These are phyloP conservation scores for Varecia variegata DNA, from an alignment of 2,797 vertebrate species.

Conservation along the genomic window DNA sequence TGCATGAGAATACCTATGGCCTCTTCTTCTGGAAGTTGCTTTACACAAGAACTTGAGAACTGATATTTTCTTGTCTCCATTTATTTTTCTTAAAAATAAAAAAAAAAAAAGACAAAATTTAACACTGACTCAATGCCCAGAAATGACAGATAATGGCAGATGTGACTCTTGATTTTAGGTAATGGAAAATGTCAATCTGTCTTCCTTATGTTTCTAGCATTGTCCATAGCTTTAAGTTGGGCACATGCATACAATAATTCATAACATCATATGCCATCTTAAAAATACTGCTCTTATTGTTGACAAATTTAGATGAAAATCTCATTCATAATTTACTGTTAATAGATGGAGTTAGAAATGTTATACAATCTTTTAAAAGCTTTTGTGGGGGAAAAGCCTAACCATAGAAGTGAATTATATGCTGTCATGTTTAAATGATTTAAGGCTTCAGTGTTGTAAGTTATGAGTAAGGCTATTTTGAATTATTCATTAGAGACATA, in stretches of 20 bases:
- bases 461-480: background rate
- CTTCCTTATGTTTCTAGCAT: background rate
- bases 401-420: background rate
- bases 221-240: background rate
- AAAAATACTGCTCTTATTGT: background rate
- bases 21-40: background rate
- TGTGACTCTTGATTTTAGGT: background rate
- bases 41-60: background rate
- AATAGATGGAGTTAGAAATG: background rate
- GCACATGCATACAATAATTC: background rate
- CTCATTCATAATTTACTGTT: background rate
- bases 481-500: background rate
- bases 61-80: background rate
- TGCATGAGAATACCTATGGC: background rate
- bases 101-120: background rate
- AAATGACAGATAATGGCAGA: background rate
- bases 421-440: background rate
- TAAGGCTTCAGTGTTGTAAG: background rate
- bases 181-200: background rate
- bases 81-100: background rate
- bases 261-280: background rate
- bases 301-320: conserved; percentile 21
- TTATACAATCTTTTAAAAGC: background rate
- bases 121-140: background rate
- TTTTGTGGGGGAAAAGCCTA: background rate